Evolutionary conservation across 2,113 vertebrate species (phyloP).

Genomic region (Rhipidura dahli): DNA sequence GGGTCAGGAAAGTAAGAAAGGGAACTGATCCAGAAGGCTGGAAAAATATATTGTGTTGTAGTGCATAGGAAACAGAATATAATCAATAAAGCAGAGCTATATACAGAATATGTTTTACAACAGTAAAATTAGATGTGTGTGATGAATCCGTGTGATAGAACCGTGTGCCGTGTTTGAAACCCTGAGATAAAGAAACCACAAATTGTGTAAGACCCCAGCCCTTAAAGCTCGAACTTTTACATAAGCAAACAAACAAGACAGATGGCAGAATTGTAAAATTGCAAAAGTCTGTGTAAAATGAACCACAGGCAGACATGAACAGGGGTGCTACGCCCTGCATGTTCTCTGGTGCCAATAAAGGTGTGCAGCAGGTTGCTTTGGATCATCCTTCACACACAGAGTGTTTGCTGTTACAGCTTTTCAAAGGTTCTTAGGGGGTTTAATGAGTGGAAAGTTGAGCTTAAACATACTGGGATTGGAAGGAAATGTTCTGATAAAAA

Average conservation of each 20-base stretch:
- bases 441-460: not conserved
- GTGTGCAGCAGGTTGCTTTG: not conserved
- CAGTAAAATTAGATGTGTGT: not conserved
- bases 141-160: fast-evolving
- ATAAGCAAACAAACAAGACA: not conserved
- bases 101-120: fast-evolving
- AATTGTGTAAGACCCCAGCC: not conserved
- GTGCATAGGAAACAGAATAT: not conserved
- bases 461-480: not conserved
- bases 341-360: not conserved
- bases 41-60: not conserved
- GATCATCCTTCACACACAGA: not conserved
- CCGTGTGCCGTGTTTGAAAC: fast-evolving
- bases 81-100: not conserved
- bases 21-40: not conserved
- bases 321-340: fast-evolving
- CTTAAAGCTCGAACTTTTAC: not conserved
- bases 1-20: not conserved
- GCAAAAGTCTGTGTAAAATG: not conserved
- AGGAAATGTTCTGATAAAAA: not conserved
- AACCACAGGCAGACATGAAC: not conserved
- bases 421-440: not conserved
- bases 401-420: not conserved
- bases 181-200: not conserved
- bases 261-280: fast-evolving